Evolutionary conservation across 1,140 invertebrate species (phyloP), one percentile per base, ranked within the genome.

Genomic region (Hypothenemus hampei): DNA sequence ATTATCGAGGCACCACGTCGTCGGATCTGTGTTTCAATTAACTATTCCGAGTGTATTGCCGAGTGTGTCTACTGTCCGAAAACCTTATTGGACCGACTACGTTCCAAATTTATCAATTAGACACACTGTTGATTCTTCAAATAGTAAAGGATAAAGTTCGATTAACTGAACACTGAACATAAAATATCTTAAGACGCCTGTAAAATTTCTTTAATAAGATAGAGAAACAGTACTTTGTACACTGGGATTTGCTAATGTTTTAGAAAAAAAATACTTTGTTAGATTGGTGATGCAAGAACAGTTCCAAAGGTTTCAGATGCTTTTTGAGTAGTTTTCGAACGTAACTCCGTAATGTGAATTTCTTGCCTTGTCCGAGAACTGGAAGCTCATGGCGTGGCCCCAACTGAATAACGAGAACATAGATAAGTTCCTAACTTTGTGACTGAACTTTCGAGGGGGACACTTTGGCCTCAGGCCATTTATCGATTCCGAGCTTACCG

Each of bases 361-460:
- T 41, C 48, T 35, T 37, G 31, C 33, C 46, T n/a, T 48, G 46
- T 48, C 46, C 46, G 26, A n/a, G 31, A 20, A n/a, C n/a, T n/a
- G n/a, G 21, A 50, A 50, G 36, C 41, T 50, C 48, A 50, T 50
- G 40, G 48, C 29, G 48, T 40, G 40, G 48, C 48, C 48, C 48
- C 37, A 26, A 36, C 48, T 41, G 48, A 50, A 40, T 50, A 40
- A 36, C 21, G 48, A 37, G 1, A 40, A 41, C 48, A 41, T 3
- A 50, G 48, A 50, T 50, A 50, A 50, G 48, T 50, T 40, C 40
- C 48, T 41, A 50, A 50, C 48, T 50, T 50, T 49, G 21, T 23
- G 48, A 29, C 48, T n/a, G 23, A 50, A 50, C 48, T 50, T 50
- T 50, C 24, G 37, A 8, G 37, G n/a, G n/a, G 37, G 35, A 40